Conservation (phyloP, 2,113 vertebrate species). For the Oxyura jamaicensis region DNA sequence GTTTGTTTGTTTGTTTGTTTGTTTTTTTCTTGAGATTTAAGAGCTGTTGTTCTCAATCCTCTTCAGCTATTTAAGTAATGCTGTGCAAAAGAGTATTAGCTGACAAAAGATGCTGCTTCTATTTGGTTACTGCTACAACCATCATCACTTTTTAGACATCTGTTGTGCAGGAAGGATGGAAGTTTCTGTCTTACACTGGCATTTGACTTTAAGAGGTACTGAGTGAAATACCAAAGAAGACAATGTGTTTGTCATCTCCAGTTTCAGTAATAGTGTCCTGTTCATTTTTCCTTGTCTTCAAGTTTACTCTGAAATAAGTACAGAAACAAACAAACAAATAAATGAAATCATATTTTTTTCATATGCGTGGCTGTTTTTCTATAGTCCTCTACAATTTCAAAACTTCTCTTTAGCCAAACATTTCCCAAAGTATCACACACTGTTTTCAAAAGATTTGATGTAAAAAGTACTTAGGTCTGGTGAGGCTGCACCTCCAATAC, state of each 20-base stretch:
- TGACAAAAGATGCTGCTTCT: not conserved
- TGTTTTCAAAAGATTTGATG: not conserved
- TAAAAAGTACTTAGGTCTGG: not conserved
- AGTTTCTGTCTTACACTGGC: not conserved
- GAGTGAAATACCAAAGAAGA: not conserved
- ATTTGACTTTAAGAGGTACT: slow-evolving; percentile 2
- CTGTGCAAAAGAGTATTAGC: not conserved
- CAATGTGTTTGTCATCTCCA: not conserved
- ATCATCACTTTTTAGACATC: not conserved
- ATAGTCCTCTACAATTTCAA: not conserved
- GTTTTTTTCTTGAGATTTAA: not conserved
- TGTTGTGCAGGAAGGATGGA: not conserved
- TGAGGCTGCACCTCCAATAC: too few relatives aligned
- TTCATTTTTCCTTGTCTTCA: not conserved
- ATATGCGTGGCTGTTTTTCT: not conserved
- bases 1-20: not conserved
- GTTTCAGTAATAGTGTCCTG: not conserved
- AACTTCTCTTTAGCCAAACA: not conserved
- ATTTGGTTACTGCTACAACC: not conserved
- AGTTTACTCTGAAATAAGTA: not conserved
- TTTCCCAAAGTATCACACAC: not conserved
- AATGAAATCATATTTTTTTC: not conserved
- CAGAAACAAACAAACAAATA: not conserved
- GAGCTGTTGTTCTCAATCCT: not conserved
- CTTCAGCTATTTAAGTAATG: not conserved